Evolutionary conservation across 2,888 invertebrate species (phyloP).

Genomic region (Cryptocephalus primarius): DNA sequence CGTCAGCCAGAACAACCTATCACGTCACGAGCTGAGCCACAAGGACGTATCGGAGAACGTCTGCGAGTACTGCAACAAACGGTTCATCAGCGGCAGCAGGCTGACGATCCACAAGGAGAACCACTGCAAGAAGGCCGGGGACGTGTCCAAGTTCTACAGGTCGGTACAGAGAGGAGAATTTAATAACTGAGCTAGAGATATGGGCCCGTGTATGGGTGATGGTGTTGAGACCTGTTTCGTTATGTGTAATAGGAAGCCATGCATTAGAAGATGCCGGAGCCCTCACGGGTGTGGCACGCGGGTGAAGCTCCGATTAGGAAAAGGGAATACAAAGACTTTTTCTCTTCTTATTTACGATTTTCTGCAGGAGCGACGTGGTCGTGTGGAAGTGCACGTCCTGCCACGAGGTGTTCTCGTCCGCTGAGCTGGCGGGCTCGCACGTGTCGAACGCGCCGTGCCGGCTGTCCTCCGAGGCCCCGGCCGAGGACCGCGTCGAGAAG

Average conservation of each 20-base stretch:
- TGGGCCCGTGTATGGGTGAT: too few relatives aligned
- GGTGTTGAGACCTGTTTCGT: too few relatives aligned
- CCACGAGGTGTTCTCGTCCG: conserved; percentile 34
- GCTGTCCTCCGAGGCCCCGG: conserved; percentile 18
- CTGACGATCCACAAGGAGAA: conserved; percentile 37
- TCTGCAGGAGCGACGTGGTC: conserved; percentile 31
- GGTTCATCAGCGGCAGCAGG: conserved; percentile 36
- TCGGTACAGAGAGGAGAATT: too few relatives aligned
- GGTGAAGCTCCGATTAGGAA: too few relatives aligned
- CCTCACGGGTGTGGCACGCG: too few relatives aligned
- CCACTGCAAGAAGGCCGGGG: conserved; percentile 36
- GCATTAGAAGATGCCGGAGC: too few relatives aligned
- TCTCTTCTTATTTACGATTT: too few relatives aligned
- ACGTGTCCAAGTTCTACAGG: conserved; percentile 34
- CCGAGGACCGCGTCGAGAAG: conserved; percentile 22
- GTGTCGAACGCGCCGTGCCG: conserved; percentile 10
- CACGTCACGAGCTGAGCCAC: conserved; percentile 33
- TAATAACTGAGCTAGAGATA: too few relatives aligned
- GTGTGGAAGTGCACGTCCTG: conserved; percentile 37
- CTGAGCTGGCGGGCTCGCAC: conserved; percentile 26
- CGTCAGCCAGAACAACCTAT: conserved; percentile 34
- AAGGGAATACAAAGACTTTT: too few relatives aligned
- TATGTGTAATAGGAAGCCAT: too few relatives aligned
- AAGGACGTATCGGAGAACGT: conserved; percentile 31
- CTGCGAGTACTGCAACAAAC: conserved; percentile 36